A percentile compares a stretch with the other conserved stretches of the same genome.
Conservation (phyloP, 2,888 invertebrate genomes). For the Myopa testacea region DNA sequence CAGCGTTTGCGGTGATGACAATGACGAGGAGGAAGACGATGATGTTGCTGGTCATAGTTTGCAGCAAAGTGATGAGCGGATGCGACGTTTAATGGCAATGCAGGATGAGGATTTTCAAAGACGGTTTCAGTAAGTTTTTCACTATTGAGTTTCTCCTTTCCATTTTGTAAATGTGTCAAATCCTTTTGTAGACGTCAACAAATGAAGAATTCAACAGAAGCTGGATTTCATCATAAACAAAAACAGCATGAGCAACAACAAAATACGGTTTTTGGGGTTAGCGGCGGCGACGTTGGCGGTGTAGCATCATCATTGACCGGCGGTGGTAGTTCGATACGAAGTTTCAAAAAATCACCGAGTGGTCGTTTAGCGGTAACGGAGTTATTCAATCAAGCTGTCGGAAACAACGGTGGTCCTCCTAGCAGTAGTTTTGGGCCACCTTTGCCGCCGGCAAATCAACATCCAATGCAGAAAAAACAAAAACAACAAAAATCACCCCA, state of each 20-base stretch:
- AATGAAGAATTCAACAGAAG: constrained; percentile 57
- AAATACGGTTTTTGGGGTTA: constrained; percentile 65
- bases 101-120: constrained; percentile 64
- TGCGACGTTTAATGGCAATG: constrained; percentile 63
- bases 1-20: constrained; percentile 54
- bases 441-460: constrained; percentile 64
- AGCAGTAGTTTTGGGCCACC: constrained; percentile 54
- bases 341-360: constrained; percentile 59
- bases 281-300: constrained; percentile 59
- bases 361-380: constrained; percentile 65
- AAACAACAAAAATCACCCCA: constrained; percentile 58
- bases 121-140: constrained; percentile 63
- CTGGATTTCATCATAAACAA: constrained; percentile 38
- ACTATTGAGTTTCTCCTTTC: no score
- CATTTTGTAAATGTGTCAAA: no score
- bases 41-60: constrained; percentile 56
- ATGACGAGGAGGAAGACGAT: constrained; percentile 56
- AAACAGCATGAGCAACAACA: constrained; percentile 48
- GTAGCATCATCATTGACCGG: constrained; percentile 46
- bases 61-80: constrained; percentile 63
- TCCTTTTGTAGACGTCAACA: constrained; percentile 57
- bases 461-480: constrained; percentile 62
- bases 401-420: constrained; percentile 49
- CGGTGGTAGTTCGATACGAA: constrained; percentile 63
- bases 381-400: constrained; percentile 48